phyloP scores from a whole-genome alignment of 64 coral and sea anemone species.

The Pocillopora verrucosa region DNA sequence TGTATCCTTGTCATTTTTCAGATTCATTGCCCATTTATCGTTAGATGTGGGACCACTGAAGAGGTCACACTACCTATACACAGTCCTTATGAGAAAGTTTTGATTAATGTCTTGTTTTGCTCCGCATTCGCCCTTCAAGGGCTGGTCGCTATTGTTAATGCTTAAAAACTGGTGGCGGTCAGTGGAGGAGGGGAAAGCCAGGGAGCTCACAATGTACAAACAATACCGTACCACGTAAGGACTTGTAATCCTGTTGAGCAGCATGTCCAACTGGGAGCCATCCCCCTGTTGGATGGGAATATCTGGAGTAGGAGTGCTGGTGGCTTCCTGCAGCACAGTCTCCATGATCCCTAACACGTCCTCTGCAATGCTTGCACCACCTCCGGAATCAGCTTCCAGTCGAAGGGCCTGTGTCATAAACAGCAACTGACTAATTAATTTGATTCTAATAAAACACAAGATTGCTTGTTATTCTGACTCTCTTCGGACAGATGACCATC shows the following conservation, averaged over 20 bases:
- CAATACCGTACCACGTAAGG: slow-evolving; percentile 81
- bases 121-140: too few species aligned
- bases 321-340: slow-evolving; percentile 86
- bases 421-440: neutral
- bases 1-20: too few species aligned
- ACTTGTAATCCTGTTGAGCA: slow-evolving; percentile 89
- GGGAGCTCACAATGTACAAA: neutral
- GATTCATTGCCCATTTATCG: too few species aligned
- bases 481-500: too few species aligned
- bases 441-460: neutral
- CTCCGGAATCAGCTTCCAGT: slow-evolving; percentile 81
- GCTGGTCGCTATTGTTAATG: too few species aligned
- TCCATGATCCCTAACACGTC: slow-evolving; percentile 96
- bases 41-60: too few species aligned
- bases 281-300: slow-evolving; percentile 76
- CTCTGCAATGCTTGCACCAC: slow-evolving; percentile 83
- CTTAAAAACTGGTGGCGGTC: neutral
- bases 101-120: too few species aligned
- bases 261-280: slow-evolving; percentile 89
- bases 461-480: too few species aligned
- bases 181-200: neutral
- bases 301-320: slow-evolving; percentile 57
- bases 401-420: slow-evolving; percentile 65
- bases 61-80: too few species aligned
- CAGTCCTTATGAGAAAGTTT: too few species aligned